Evolutionary conservation across 1,140 invertebrate species (phyloP), one percentile per base, ranked within the genome.

Genomic region (Trachymyrmex septentrionalis): DNA sequence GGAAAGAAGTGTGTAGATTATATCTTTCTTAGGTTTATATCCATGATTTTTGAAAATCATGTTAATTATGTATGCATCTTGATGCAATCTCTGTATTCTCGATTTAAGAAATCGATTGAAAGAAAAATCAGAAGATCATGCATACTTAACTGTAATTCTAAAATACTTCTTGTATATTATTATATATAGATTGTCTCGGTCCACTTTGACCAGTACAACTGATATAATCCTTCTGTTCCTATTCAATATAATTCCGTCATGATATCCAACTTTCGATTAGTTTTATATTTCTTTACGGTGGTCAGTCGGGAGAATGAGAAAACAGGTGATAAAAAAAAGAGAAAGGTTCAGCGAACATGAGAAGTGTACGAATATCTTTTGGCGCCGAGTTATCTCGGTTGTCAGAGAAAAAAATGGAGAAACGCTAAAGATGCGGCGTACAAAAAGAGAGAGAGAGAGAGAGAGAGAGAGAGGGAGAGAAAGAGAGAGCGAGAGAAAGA

Each of bases 321-420:
- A 66, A 14, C 16, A 34, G 24, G 44, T 19, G 24, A 44, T n/a
- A n/a, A 66, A 34, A 44, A 19, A 50, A 50, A 85, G 16, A 44
- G 44, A 34, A 78, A 78, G 34, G 50, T 75, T 66, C 30, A 53
- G 61, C 21, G 27, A 57, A 80, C 85, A 57, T 67, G 75, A 89
- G 38, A 66, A 57, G 81, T 72, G 78, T 84, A 76, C 71, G 7
- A 88, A 67, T 78, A 50, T 66, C 61, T 77, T 64, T 85, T 21
- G 57, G 48, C 38, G 30, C 38, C 24, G 59, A 50, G 14, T 50
- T 75, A 24, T 34, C 19, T 81, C 75, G 38, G 61, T 30, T 30
- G 59, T 6, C 24, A 6, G 34, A 59, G 67, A 86, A 67, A 44
- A 69, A 69, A 81, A 86, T 50, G 64, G 76, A 81, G 53, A 86